Base-by-base conservation (phyloP, 2,797 vertebrate species). In the Distichodus sexfasciatus region DNA sequence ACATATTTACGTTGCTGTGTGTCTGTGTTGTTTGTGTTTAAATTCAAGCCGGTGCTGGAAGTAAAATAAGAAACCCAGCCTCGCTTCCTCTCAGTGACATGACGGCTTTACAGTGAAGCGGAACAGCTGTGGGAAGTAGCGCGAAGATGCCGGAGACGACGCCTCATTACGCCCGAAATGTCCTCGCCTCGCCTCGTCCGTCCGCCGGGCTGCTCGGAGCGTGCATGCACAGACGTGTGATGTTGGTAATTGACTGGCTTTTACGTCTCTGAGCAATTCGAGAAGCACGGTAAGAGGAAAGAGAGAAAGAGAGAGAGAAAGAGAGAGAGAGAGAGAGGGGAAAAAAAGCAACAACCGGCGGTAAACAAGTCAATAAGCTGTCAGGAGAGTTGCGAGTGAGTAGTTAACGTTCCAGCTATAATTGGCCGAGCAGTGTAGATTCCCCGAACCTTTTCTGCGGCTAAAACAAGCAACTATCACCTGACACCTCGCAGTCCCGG, bases 321-420 rank as follows among this genome's bases (percentile, higher is more conserved):
- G n/a, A n/a, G n/a, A n/a, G n/a, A n/a, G n/a, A n/a, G n/a, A n/a
- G n/a, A n/a, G n/a, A n/a, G n/a, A n/a, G n/a, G n/a, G n/a, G n/a
- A n/a, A n/a, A 63, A 64, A 69, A 70, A 58, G 69, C 71, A 73
- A 74, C 70, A 75, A 62, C 59, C 26, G 46, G 76, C 61, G 70
- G 68, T 71, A 79, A 71, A 79, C 75, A 76, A 76, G 74, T 80
- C 81, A 83, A 83, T 79, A 72, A 55, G 36, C 71, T 79, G 78
- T 79, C 78, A 77, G 61, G 72, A 40, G 54, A 63, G 62, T 51
- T 62, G 59, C 62, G 54, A 66, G 62, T 53, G 57, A 60, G 54
- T 59, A 55, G 54, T 71, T 78, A 78, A 71, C 64, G 50, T 40
- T 6, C 60, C 26, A 57, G 35, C 26, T 36, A 72, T 78, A 78